Percentiles rank a stretch among this genome's conserved stretches.
phyloP scores from a whole-genome alignment of 2,113 vertebrate genomes.

The Phaethon lepturus region DNA sequence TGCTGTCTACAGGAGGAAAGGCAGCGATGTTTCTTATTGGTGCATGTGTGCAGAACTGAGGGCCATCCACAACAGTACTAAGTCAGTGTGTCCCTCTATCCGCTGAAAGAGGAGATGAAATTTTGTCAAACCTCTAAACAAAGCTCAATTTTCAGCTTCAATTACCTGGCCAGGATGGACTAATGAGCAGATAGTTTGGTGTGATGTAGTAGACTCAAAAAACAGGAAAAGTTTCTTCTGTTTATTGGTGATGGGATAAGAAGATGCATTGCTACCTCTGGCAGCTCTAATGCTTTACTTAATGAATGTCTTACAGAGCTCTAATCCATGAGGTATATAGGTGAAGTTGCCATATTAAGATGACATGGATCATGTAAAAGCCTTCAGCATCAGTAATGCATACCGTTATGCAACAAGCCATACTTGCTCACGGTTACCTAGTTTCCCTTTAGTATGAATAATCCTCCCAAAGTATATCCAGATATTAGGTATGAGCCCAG shows the following conservation, averaged over 20 bases:
- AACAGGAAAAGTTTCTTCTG: neutral
- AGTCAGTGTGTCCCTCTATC: neutral
- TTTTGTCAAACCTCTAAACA: neutral
- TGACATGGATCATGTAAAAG: neutral
- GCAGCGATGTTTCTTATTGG: neutral
- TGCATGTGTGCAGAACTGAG: neutral
- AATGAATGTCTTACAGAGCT: neutral
- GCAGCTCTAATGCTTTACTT: neutral
- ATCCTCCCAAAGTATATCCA: neutral
- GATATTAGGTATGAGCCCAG: neutral
- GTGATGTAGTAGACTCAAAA: neutral
- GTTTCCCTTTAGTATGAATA: neutral
- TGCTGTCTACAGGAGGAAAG: neutral
- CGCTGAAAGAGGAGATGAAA: neutral
- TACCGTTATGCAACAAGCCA: neutral
- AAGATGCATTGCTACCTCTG: neutral
- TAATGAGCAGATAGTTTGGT: neutral
- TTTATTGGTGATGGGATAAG: neutral
- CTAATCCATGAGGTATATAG: neutral
- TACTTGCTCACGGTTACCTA: neutral
- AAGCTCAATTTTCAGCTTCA: neutral
- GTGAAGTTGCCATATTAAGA: neutral
- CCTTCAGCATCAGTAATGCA: neutral
- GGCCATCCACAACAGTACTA: fast-evolving
- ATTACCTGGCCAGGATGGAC: neutral